Evolutionary conservation across 2,113 vertebrate genomes (phyloP).

Genomic region (Amphilophus citrinellus): DNA sequence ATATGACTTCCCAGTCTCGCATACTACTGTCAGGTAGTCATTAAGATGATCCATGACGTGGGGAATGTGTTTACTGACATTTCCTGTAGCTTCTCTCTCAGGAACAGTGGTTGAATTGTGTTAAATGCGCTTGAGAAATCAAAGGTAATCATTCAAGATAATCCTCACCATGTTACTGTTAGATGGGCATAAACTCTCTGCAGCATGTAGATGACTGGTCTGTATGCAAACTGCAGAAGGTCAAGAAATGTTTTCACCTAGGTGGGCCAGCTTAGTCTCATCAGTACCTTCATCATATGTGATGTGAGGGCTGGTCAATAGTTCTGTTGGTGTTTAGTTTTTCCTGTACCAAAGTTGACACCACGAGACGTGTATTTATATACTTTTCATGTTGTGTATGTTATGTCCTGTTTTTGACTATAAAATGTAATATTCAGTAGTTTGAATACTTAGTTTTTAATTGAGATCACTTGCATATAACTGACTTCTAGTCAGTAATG

Average conservation of each 20-base stretch:
- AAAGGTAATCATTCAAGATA: not conserved
- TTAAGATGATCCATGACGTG: not conserved
- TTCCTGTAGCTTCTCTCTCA: not conserved
- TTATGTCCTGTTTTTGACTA: not conserved
- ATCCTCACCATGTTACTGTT: not conserved
- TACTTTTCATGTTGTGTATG: not conserved
- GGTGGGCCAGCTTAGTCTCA: not conserved
- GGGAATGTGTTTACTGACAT: not conserved
- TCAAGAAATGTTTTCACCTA: not conserved
- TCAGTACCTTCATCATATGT: not conserved
- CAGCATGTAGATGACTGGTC: not conserved
- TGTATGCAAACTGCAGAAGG: not conserved
- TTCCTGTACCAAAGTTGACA: not conserved
- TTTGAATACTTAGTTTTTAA: not conserved
- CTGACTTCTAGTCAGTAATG: not conserved
- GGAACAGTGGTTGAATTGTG: not conserved
- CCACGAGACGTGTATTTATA: not conserved
- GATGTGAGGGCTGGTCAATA: not conserved
- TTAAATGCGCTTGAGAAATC: not conserved
- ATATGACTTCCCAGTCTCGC: not conserved
- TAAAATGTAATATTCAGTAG: not conserved
- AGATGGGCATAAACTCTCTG: constrained; percentile 3
- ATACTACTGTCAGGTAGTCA: not conserved
- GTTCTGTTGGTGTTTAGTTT: not conserved
- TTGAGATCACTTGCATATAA: not conserved